These are phyloP conservation scores for Popillia japonica DNA, from an alignment of 1,140 invertebrate species.

Conservation along the genomic window DNA sequence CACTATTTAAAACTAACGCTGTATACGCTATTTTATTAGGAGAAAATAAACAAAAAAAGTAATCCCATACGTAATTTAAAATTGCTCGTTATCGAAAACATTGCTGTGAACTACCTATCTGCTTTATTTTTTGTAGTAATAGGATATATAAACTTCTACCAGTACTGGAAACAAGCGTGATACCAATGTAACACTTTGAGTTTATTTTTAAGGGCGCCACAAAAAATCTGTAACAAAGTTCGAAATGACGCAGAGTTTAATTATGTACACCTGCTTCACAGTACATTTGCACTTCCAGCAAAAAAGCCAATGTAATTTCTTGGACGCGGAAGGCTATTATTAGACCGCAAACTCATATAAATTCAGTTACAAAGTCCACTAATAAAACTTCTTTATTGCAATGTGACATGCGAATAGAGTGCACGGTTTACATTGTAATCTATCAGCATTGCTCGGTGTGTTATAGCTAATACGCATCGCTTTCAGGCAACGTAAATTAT, in stretches of 20 bases:
- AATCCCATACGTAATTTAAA: too few species aligned
- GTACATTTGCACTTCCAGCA: slow-evolving; percentile 16
- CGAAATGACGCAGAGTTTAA: slow-evolving; percentile 11
- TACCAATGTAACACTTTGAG: neutral
- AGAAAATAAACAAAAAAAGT: too few species aligned
- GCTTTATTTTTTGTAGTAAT: too few species aligned
- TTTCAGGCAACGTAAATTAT: slow-evolving; percentile 3
- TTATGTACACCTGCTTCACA: neutral
- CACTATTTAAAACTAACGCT: too few species aligned
- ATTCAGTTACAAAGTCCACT: slow-evolving; percentile 22
- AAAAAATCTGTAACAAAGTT: slow-evolving; percentile 12
- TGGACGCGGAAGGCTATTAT: slow-evolving; percentile 19
- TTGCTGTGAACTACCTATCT: too few species aligned
- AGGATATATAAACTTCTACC: too few species aligned
- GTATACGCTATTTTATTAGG: too few species aligned
- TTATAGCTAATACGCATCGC: slow-evolving; percentile 18
- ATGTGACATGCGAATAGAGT: slow-evolving; percentile 26
- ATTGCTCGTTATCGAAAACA: too few species aligned
- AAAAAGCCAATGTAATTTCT: slow-evolving; percentile 32
- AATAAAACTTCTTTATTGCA: slow-evolving; percentile 33
- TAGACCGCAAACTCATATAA: slow-evolving; percentile 29
- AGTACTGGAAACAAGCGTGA: neutral
- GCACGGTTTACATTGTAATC: slow-evolving; percentile 13
- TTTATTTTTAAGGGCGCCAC: neutral
- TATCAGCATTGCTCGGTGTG: neutral